phyloP scores from a whole-genome alignment of 2,888 invertebrate species.

The Smittia sp. region DNA sequence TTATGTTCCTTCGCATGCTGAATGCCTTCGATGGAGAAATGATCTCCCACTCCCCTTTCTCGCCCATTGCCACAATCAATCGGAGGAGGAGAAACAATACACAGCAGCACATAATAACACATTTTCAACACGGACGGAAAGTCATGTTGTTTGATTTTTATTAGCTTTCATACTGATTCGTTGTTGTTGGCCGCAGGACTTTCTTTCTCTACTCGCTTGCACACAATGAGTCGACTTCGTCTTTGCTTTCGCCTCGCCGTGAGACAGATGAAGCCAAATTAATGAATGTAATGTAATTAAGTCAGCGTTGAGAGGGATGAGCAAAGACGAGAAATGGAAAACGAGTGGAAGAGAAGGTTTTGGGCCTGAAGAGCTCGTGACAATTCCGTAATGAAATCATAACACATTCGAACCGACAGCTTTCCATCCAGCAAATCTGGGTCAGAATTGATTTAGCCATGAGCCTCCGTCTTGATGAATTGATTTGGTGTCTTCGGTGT shows the following conservation, averaged over 20 bases:
- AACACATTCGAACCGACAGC: neutral
- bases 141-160: conserved; percentile 35
- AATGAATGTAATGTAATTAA: conserved; percentile 33
- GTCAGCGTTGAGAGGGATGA: neutral
- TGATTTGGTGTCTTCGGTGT: neutral
- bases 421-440: neutral
- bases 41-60: no score
- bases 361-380: neutral
- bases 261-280: conserved; percentile 25
- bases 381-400: conserved; percentile 1
- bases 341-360: neutral
- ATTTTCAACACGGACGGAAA: conserved; percentile 18
- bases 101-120: conserved; percentile 13
- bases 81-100: neutral
- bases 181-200: conserved; percentile 7
- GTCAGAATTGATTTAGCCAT: conserved; percentile 10
- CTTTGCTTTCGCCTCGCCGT: neutral
- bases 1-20: neutral
- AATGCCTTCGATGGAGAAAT: neutral
- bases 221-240: neutral
- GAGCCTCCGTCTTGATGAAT: conserved; percentile 18
- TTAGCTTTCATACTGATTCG: conserved; percentile 24
- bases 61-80: neutral
- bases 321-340: neutral
- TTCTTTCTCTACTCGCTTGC: neutral